A percentile compares a stretch with the other conserved stretches of the same genome.
Conservation (phyloP, 2,113 vertebrate genomes). For the Anguilla japonica region DNA sequence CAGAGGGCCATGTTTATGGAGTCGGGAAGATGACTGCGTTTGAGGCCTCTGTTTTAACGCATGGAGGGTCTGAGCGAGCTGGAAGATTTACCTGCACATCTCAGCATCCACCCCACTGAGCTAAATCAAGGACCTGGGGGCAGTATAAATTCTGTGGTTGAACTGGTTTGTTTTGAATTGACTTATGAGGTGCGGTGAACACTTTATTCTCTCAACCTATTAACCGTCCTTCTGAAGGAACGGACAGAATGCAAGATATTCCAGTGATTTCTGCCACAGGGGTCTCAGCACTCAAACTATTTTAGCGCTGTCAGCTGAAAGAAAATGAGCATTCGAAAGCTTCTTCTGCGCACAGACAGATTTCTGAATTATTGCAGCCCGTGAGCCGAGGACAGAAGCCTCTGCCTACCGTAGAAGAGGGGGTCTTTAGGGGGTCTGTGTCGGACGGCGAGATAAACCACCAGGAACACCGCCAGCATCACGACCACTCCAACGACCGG, state of each 20-base stretch:
- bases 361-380: background rate
- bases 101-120: background rate
- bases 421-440: slow-evolving; percentile 69
- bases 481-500: slow-evolving; percentile 58
- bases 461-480: slow-evolving; percentile 62
- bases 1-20: background rate
- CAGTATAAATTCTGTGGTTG: background rate
- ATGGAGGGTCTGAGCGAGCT: background rate
- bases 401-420: slow-evolving; percentile 81
- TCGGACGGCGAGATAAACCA: slow-evolving; percentile 59
- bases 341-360: background rate
- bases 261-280: too few species aligned
- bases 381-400: background rate
- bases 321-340: too few species aligned
- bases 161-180: background rate
- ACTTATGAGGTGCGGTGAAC: background rate
- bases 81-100: background rate
- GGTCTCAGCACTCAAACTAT: background rate
- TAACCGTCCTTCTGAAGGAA: background rate
- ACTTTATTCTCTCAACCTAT: background rate
- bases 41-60: too few species aligned
- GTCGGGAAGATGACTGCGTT: too few species aligned
- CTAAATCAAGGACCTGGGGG: background rate
- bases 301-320: background rate
- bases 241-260: too few species aligned